Conservation (phyloP, 2,113 vertebrate genomes). For the Hyla sarda region DNA sequence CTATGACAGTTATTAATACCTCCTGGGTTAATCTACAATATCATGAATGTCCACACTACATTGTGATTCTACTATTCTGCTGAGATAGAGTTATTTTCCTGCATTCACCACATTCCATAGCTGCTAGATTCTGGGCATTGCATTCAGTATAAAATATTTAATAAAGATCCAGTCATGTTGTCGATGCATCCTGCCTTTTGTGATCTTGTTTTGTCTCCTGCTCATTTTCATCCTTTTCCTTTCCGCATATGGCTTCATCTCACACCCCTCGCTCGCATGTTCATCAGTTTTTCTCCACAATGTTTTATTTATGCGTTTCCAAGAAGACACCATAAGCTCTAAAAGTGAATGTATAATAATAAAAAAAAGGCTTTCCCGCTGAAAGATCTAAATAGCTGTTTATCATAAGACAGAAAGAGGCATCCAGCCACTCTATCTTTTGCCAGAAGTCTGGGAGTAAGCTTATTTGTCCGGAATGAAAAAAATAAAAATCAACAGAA, state of each 20-base stretch:
- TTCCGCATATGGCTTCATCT: slow-evolving; percentile 6
- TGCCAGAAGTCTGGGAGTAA: slow-evolving; percentile 37
- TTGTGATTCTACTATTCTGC: neutral
- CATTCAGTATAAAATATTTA: slow-evolving; percentile 20
- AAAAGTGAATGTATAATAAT: slow-evolving; percentile 52
- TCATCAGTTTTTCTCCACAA: slow-evolving; percentile 25
- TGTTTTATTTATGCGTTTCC: slow-evolving; percentile 48
- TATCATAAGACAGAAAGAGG: slow-evolving; percentile 19
- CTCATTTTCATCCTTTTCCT: neutral
- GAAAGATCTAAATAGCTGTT: slow-evolving; percentile 28
- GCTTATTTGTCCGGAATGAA: slow-evolving; percentile 33
- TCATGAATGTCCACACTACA: neutral
- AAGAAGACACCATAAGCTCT: neutral
- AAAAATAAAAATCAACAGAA: slow-evolving; percentile 38
- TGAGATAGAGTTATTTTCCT: neutral
- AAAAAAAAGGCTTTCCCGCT: slow-evolving; percentile 35
- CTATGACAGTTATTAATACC: slow-evolving; percentile 34
- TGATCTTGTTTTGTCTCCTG: neutral
- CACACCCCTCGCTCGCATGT: neutral
- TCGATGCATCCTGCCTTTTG: neutral
- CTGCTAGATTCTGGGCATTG: neutral
- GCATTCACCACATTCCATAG: neutral
- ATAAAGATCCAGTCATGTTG: neutral
- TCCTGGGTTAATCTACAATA: slow-evolving; percentile 13
- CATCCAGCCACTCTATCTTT: slow-evolving; percentile 20